These are phyloP conservation scores for Cosmia trapezina DNA, from an alignment of 2,888 invertebrate genomes.

Conservation along the genomic window DNA sequence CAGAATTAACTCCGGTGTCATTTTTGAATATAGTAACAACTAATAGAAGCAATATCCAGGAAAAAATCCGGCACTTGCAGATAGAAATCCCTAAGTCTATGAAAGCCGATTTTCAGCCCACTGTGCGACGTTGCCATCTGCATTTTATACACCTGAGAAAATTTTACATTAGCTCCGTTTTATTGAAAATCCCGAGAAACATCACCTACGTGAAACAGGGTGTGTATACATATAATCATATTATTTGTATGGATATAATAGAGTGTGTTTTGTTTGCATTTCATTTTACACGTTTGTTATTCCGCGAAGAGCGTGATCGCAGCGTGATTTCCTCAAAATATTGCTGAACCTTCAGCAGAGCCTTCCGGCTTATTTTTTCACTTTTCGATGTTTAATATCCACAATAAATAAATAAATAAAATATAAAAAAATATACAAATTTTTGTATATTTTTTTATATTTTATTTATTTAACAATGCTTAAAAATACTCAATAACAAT, in stretches of 20 bases:
- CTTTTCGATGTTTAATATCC: constrained; percentile 33
- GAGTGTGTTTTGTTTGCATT: constrained; percentile 42
- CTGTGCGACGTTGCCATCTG: neutral
- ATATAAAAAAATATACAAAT: no score
- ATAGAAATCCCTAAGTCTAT: no score
- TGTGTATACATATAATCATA: no score
- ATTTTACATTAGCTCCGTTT: neutral
- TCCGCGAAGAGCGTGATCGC: constrained; percentile 11
- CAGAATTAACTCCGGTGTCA: no score
- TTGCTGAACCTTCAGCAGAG: constrained; percentile 8
- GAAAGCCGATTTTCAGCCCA: no score
- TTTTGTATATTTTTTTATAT: no score
- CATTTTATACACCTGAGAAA: neutral
- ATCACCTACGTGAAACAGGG: neutral
- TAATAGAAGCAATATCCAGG: no score
- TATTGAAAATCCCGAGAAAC: constrained; percentile 12
- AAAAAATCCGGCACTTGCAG: no score
- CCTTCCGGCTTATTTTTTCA: constrained; percentile 38
- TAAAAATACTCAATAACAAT: no score
- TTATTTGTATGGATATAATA: no score
- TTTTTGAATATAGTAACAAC: no score
- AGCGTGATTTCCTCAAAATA: constrained; percentile 32
- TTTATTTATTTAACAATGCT: no score
- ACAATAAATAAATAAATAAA: constrained; percentile 9
- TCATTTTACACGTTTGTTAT: constrained; percentile 35